Base-by-base conservation (phyloP, 2,797 vertebrate species). In the Hydrophis major region DNA sequence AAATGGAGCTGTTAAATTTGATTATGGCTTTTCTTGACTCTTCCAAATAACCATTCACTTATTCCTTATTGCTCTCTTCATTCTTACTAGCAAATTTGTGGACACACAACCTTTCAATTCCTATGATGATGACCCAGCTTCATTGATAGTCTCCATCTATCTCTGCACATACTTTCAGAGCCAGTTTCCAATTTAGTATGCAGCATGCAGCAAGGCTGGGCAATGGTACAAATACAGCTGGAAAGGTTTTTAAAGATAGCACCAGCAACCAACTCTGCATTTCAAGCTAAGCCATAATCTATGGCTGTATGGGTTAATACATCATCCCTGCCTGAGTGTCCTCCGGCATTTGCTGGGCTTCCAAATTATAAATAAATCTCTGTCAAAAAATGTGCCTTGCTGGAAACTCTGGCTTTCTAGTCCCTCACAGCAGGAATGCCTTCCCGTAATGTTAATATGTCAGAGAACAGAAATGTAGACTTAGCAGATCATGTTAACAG, bases 321-420 rank as follows among this genome's bases (percentile, higher is more conserved):
- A 1, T 8, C 93, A 4, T n/a, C 18, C 69, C 89, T 37, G 6
- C 0, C 63, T 90, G 69, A 60, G 18, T 27, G 16, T 86, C 57
- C 88, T 47, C 92, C 91, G 86, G 74, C 20, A 0, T 90, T 86
- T 92, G 8, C 27, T 3, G 14, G 3, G 0, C 11, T 57, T 83
- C 42, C 78, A 83, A 83, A 91, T 3, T 16, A 32, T 27, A 91
- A 88, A 89, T 57, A 18, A 32, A 92, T 91, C 89, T 59, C 87
- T 28, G 87, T 18, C 87, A 92, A 92, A 20, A 61, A 57, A 69
- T 42, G 6, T 13, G 0, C 8, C 78, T 91, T 86, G 28, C 0
- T 90, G n/a, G 78, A 93, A 78, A 89, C 0, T 12, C 0, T 3
- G 6, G 0, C 6, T 7, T 27, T 5, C 0, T 13, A 2, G 20